A percentile compares a stretch with the other conserved stretches of the same genome.
These are phyloP conservation scores for Congeria kusceri DNA, from an alignment of 2,888 invertebrate species.

Conservation along the genomic window DNA sequence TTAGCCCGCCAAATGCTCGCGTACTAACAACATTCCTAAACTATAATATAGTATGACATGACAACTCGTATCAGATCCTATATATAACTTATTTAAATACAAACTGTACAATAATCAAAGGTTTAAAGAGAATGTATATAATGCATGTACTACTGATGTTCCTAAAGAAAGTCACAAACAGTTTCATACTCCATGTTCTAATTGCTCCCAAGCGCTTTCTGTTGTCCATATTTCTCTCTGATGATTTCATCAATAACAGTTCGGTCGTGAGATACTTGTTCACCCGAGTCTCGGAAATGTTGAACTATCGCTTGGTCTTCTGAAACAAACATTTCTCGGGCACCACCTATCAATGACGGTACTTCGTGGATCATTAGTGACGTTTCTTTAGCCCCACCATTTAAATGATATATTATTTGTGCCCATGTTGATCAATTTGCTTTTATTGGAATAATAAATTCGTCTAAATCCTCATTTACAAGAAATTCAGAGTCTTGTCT, in stretches of 20 bases:
- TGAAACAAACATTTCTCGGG: conserved; percentile 18
- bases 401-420: conserved; percentile 51
- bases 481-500: conserved; percentile 71
- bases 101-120: too few species aligned
- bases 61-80: too few species aligned
- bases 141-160: too few species aligned
- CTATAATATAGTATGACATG: too few species aligned
- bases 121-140: too few species aligned
- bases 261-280: conserved; percentile 20
- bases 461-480: conserved; percentile 83
- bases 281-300: conserved; percentile 76
- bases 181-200: too few species aligned
- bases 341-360: conserved; percentile 40
- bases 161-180: too few species aligned
- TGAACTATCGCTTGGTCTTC: conserved; percentile 65
- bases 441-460: conserved; percentile 80
- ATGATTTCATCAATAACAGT: conserved; percentile 50
- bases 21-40: too few species aligned
- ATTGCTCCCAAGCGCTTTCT: conserved; percentile 21
- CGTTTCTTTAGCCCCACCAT: conserved; percentile 44
- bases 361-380: conserved; percentile 75
- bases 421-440: conserved; percentile 64
- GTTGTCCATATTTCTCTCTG: conserved; percentile 49
- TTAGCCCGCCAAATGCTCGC: too few species aligned
- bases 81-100: too few species aligned